Evolutionary conservation across 2,888 invertebrate genomes (phyloP), one percentile per base, ranked within the genome.

Genomic region (Amitus sp.): DNA sequence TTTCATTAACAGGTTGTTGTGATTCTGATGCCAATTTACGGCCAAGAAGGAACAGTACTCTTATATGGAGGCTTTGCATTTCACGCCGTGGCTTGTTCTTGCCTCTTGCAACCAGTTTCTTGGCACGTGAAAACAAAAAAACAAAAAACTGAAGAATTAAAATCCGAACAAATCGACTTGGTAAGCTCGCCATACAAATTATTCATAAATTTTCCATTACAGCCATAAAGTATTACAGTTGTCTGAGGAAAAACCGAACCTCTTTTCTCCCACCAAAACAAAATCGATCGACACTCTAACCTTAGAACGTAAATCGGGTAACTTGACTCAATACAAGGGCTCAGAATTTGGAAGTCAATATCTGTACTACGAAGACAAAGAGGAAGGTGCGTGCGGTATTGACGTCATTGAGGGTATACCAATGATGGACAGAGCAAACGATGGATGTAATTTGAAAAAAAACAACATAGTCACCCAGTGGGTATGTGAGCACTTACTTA

Each of bases 101-200:
- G 90, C 55, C 79, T 92, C 48, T 82, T 91, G 39, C 92, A 92
- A 73, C 92, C 92, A 2, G 90, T 92, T 0, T 88, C 88, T 77
- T 90, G 89, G 90, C 92, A 92, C 75, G 83, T 86, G 2, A 76
- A 76, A 48, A 34, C 17, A 0, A 7, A 43, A 0, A 73, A 47
- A 1, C 47, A 54, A 10, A 46, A 47, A 47, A 10, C n/a, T 2
- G 60, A 61, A 47, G 58, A 65, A 49, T 23, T n/a, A 20, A 10
- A 47, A 20, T 5, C 3, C 5, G 37, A 37, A 37, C 37, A 37
- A 37, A 37, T 5, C 12, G 15, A 37, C 4, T 23, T 23, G 23
- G 23, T 23, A 7, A 23, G 23, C 7, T 23, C 7, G n/a, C n/a
- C n/a, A n/a, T n/a, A n/a, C n/a, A n/a, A n/a, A n/a, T n/a, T 27